Evolutionary conservation across 37 sponge, comb jelly and placozoan species (phyloP), one percentile per base, ranked within the genome.

Genomic region (Lycopodina hypogea): DNA sequence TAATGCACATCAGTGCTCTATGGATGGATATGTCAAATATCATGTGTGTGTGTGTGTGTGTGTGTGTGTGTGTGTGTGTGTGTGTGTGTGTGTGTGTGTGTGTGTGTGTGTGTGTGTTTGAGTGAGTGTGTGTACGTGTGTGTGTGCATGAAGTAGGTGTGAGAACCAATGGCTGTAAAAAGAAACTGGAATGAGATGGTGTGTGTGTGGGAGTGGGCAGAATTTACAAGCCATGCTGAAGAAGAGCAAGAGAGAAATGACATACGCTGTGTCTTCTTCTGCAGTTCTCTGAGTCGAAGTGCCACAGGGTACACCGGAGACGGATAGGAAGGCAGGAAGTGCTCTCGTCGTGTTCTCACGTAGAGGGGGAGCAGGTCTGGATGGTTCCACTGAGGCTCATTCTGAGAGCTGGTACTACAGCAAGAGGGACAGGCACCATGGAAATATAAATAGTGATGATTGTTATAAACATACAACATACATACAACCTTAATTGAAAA

Each of bases 261-360:
- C 90, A 85, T 66, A 90, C 90, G 30, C 24, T 85, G 86, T 2
- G 87, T 76, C 30, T 38, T 78, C 63, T 90, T 85, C 86, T 90
- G 90, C 1, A 90, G 23, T 0, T 42, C 67, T 42, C 90, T 76
- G 23, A 90, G 78, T 66, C 81, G 85, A 35, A 90, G 86, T 9
- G 90, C 80, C 7, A 79, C 53, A 18, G 79, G 81, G 69, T 90
- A 85, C 45, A 60, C 68, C 7, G 78, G 28, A 0, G 52, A 57
- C n/a, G 81, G 83, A 45, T 68, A 90, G 39, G 42, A 51, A 26
- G 75, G 42, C 48, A 78, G 74, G 32, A 39, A 72, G 83, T 77
- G 81, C 29, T 60, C 39, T 0, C 45, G 19, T 42, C 71, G 26
- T 23, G 77, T 35, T 7, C 37, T 33, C 6, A 23, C 0, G 33